Evolutionary conservation across 2,797 vertebrate genomes (phyloP).

Genomic region (Lophius americanus): DNA sequence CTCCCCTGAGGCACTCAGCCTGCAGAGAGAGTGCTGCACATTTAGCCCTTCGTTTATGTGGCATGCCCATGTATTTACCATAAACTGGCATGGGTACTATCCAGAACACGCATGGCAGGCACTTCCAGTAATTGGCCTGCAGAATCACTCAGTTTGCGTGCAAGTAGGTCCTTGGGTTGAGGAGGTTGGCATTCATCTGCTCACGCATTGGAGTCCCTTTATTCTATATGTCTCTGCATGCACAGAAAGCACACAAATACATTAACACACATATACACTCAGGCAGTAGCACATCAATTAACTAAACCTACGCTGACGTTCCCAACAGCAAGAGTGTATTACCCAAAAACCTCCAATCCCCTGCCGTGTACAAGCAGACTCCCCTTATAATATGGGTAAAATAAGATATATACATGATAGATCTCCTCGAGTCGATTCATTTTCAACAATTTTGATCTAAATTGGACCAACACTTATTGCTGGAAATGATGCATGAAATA

Average conservation of each 20-base stretch:
- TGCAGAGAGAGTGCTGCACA: slow-evolving; percentile 17
- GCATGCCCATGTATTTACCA: slow-evolving; percentile 40
- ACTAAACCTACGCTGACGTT: slow-evolving; percentile 16
- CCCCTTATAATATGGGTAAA: too few species aligned
- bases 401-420: too few species aligned
- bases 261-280: not conserved
- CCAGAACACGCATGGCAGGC: slow-evolving; percentile 35
- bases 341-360: too few species aligned
- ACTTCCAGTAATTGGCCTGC: slow-evolving; percentile 43
- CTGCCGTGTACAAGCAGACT: too few species aligned
- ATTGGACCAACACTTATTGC: too few species aligned
- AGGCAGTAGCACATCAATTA: slow-evolving; percentile 8
- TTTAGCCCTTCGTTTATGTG: slow-evolving; percentile 37
- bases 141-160: slow-evolving; percentile 46
- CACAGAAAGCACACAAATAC: slow-evolving; percentile 9
- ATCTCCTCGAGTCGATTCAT: too few species aligned
- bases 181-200: slow-evolving; percentile 30
- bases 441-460: too few species aligned
- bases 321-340: too few species aligned
- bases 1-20: slow-evolving; percentile 38
- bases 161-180: slow-evolving; percentile 39
- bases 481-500: too few species aligned
- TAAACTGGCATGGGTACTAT: slow-evolving; percentile 32
- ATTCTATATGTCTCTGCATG: slow-evolving; percentile 9
- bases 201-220: slow-evolving; percentile 11